Evolutionary conservation across 2,797 vertebrate species (phyloP), one percentile per base, ranked within the genome.

Genomic region (Coilia nasus): DNA sequence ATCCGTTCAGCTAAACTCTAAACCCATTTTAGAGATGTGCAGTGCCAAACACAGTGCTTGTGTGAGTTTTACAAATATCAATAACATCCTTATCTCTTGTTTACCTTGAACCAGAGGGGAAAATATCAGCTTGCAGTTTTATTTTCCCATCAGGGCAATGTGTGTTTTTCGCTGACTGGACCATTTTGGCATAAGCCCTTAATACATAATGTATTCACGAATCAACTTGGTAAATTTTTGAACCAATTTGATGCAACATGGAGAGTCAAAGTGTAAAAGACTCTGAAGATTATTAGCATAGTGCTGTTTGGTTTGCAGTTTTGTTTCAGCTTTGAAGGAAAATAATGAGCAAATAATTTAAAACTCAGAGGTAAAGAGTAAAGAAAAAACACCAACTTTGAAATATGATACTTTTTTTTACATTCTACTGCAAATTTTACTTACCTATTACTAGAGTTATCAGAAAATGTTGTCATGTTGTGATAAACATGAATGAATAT

Each of bases 51-150:
- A 50, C 11, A 14, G 28, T 83, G 54, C 23, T 31, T 83, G 41
- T 60, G 60, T 47, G 80, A 81, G 23, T 31, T 28, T 15, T 44
- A 59, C 84, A 87, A 81, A 71, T 82, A 85, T 85, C 81, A 87
- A 80, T 78, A 60, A 84, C 47, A 85, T 60, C 71, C 67, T 54
- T 84, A 90, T 83, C 84, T 82, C 86, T 59, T 82, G 59, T 87
- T 88, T 87, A 88, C 83, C 83, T 64, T 56, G 71, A 81, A 84
- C 71, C 41, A 31, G 46, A 87, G 41, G 82, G 67, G 67, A 87
- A 87, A 6, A 50, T 11, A 81, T 85, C 50, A 64, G 62, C 81
- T 46, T 84, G 75, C 87, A 60, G 67, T 87, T 87, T 87, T 71
- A n/a, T 23, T 75, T 83, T 64, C 85, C 62, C 80, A 62, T 25